Evolutionary conservation across 2,888 invertebrate genomes (phyloP), one percentile per base, ranked within the genome.

Genomic region (Perizoma flavofasciatum): DNA sequence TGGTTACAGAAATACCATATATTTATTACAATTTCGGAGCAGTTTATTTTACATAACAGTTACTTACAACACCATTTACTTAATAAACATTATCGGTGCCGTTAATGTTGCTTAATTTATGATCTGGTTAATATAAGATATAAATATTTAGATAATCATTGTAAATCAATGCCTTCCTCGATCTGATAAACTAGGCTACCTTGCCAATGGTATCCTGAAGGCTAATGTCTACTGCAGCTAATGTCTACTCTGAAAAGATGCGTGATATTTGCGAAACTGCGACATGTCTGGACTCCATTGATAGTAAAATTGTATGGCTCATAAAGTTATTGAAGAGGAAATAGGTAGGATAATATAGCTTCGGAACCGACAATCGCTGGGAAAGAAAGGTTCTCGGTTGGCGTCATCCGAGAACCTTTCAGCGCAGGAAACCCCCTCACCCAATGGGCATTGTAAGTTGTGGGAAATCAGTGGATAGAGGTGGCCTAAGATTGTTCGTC

Each of bases 161-260:
- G 69, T 76, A 71, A 77, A 76, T 77, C 72, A 70, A 59, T 63
- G 63, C 68, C 69, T 72, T 72, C 71, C 72, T 73, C 63, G 60
- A 55, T 61, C 58, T 59, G 49, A 60, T 60, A 48, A 66, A 70
- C 64, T 66, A 61, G 68, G 64, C 66, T 66, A 57, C 55, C 49
- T 49, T 61, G 49, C 54, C 48, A 33, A 46, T 45, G 22, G 6
- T 11, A 44, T 5, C n/a, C 11, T 37, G 33, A 49, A 49, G 49
- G 41, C 37, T 5, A 47, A 5, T 35, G 41, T 57, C 47, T 11
- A 57, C 57, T 32, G 10, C 39, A 43, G 33, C 34, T 11, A n/a
- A n/a, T n/a, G n/a, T 7, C 6, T 9, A 4, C 7, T 39, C 7
- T 39, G 41, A n/a, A 41, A 41, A n/a, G 5, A n/a, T 10, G 41